Conservation (phyloP, 2,113 vertebrate species). For the Brevimyrus niger region DNA sequence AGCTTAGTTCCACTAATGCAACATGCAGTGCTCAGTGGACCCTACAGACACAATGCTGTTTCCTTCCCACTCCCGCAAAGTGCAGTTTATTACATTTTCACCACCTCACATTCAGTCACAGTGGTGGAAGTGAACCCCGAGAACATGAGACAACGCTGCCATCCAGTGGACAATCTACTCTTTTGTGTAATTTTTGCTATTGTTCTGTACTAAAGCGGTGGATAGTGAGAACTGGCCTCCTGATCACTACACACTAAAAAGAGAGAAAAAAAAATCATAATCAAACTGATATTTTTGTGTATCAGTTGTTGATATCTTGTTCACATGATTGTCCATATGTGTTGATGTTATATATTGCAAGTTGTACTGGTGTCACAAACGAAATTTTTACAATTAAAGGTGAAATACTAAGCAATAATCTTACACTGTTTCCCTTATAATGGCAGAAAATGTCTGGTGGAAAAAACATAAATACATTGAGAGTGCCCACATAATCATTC, state of each 20-base stretch:
- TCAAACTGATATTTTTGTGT: background rate
- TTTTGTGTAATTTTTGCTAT: background rate
- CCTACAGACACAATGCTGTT: conserved; percentile 14
- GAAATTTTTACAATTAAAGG: background rate
- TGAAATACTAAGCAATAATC: background rate
- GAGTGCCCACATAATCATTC: background rate
- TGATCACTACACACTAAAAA: background rate
- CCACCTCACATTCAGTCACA: background rate
- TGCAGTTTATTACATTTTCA: background rate
- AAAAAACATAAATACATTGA: background rate
- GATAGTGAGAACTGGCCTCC: background rate
- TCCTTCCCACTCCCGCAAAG: background rate
- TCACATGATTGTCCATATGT: background rate
- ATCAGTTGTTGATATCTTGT: background rate
- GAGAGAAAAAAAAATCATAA: background rate
- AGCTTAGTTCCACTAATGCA: conserved; percentile 6
- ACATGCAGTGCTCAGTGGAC: conserved; percentile 15
- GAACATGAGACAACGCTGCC: background rate
- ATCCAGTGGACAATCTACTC: background rate
- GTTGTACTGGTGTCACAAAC: background rate
- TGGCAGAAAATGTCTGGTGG: background rate
- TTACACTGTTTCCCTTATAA: background rate
- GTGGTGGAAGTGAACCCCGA: background rate
- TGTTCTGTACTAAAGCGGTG: background rate
- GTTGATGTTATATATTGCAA: background rate